Percentiles rank a stretch among this genome's conserved stretches.
These are phyloP conservation scores for Paragorgia papillata DNA, from an alignment of 92 coral and sea anemone genomes.

Conservation along the genomic window DNA sequence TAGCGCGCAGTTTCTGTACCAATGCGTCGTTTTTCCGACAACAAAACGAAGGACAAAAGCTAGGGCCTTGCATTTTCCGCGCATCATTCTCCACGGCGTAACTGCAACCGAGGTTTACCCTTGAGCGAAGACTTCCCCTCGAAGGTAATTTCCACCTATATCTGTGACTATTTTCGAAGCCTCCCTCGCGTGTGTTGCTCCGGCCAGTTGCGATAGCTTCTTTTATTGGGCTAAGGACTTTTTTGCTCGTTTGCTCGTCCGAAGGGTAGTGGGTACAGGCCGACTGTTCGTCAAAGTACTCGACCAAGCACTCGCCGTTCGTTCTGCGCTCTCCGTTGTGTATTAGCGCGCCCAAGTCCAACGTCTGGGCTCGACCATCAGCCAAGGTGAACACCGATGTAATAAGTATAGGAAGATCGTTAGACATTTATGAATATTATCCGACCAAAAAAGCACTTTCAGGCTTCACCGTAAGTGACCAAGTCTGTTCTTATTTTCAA, in stretches of 20 bases:
- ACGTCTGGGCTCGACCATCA: background rate
- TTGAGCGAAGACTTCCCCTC: background rate
- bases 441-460: too few relatives aligned
- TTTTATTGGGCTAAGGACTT: too few relatives aligned
- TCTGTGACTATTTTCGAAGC: too few relatives aligned
- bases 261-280: too few relatives aligned
- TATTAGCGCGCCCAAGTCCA: background rate
- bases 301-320: background rate
- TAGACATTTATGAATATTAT: background rate
- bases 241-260: too few relatives aligned
- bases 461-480: too few relatives aligned
- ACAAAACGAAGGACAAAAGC: constrained; percentile 25
- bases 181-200: too few relatives aligned
- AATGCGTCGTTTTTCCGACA: constrained; percentile 1
- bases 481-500: too few relatives aligned
- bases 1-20: constrained; percentile 18
- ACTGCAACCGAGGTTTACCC: background rate
- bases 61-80: background rate
- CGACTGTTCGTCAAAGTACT: background rate
- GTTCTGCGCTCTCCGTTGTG: background rate
- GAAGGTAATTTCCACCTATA: background rate
- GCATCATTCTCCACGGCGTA: background rate
- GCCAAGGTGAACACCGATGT: constrained; percentile 29
- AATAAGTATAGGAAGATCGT: constrained; percentile 14
- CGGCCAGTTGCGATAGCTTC: too few relatives aligned